Evolutionary conservation across 2,797 vertebrate genomes (phyloP).

Genomic region (Cephalopachus bancanus): DNA sequence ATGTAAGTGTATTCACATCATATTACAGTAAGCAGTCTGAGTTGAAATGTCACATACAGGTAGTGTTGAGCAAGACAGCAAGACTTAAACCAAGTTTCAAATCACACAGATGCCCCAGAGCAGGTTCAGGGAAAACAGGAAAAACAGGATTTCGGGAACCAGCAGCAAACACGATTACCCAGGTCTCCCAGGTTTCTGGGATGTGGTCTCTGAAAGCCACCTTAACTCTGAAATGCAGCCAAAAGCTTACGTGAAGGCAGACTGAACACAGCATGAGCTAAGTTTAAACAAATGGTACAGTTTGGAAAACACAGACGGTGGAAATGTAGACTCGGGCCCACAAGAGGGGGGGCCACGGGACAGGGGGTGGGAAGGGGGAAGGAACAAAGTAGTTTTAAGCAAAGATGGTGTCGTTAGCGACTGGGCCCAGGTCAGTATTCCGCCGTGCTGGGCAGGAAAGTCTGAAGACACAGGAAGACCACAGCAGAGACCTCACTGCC

Average conservation of each 20-base stretch:
- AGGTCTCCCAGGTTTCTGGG: too few relatives aligned
- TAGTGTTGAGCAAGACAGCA: conserved; percentile 35
- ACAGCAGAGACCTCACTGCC: not conserved
- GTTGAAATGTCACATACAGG: conserved; percentile 47
- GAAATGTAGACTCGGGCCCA: too few relatives aligned
- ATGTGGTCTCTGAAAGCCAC: not conserved
- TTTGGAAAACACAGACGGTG: not conserved
- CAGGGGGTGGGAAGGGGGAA: too few relatives aligned
- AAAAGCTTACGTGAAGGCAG: not conserved
- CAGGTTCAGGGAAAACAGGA: not conserved
- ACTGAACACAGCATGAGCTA: not conserved
- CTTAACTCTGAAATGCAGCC: not conserved
- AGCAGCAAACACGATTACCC: not conserved
- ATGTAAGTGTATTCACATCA: conserved; percentile 69
- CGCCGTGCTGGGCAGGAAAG: not conserved
- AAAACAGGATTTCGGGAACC: not conserved
- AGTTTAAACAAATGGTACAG: not conserved
- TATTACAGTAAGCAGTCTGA: conserved; percentile 62
- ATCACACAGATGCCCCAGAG: not conserved
- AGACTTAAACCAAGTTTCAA: conserved; percentile 44
- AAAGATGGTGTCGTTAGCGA: not conserved
- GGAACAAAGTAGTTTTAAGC: not conserved
- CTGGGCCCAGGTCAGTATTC: not conserved
- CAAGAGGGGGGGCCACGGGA: too few relatives aligned
- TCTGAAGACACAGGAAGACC: not conserved